Percentiles rank a stretch among this genome's conserved stretches.
phyloP scores from a whole-genome alignment of 92 coral and sea anemone species.

The Hydrozoanthus gracilis region DNA sequence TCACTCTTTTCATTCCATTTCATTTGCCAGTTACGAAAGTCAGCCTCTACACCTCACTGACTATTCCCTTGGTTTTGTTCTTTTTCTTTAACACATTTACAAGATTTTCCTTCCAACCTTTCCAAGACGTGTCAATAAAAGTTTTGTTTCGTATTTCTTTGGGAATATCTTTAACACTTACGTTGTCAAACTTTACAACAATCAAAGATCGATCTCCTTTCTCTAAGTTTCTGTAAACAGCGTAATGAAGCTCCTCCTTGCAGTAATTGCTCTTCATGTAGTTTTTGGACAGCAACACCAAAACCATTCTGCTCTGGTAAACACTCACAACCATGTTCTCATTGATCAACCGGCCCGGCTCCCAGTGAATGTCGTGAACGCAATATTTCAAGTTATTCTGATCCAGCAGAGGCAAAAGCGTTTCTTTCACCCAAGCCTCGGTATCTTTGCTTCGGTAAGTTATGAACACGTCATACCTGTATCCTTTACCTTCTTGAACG shows the following conservation, averaged over 20 bases:
- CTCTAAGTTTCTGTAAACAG: conserved; percentile 8
- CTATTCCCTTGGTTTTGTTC: background rate
- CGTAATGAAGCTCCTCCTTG: conserved; percentile 18
- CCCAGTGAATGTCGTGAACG: conserved; percentile 37
- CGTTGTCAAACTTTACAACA: conserved; percentile 17
- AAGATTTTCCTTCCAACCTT: conserved; percentile 15
- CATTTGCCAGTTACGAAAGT: too few relatives aligned
- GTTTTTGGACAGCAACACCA: conserved; percentile 9
- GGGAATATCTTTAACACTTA: background rate
- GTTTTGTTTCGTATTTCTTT: conserved; percentile 20
- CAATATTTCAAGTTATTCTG: background rate
- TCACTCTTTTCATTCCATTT: too few relatives aligned
- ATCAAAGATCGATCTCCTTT: conserved; percentile 22
- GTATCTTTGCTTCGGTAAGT: conserved; percentile 27
- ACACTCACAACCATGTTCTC: conserved; percentile 24
- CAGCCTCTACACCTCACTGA: background rate
- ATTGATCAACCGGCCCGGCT: conserved; percentile 10
- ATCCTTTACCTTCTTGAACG: background rate
- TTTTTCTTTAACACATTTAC: background rate
- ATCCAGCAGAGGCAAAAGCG: conserved; percentile 19
- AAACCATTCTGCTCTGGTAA: conserved; percentile 34
- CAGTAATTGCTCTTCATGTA: conserved; percentile 28
- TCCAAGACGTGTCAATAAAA: conserved; percentile 22
- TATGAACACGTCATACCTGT: conserved; percentile 24
- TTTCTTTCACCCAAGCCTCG: conserved; percentile 22